Conservation (phyloP, 2,888 invertebrate species). For the Cheilosia grossa region DNA sequence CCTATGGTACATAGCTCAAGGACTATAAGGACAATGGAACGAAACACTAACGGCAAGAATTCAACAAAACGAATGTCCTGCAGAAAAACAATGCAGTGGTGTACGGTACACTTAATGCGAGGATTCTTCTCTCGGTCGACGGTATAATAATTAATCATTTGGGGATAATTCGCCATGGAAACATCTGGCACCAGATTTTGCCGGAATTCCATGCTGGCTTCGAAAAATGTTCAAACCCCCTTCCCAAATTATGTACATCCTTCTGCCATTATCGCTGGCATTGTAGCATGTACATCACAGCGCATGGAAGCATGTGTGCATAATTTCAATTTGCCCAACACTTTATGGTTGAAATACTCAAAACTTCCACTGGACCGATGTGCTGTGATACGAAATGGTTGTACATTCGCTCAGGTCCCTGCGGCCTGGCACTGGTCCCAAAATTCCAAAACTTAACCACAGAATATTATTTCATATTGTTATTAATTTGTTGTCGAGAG, state of each 20-base stretch:
- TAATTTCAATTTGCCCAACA: constrained; percentile 68
- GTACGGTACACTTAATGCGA: constrained; percentile 11
- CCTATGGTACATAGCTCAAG: constrained; percentile 7
- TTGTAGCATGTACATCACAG: constrained; percentile 1
- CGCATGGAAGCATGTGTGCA: constrained; percentile 57
- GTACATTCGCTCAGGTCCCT: constrained; percentile 23
- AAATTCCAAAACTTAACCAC: constrained; percentile 20
- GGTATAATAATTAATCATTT: constrained; percentile 69
- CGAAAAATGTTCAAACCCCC: constrained; percentile 17
- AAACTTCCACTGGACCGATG: constrained; percentile 31
- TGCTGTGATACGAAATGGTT: background rate
- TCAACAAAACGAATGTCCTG: constrained; percentile 37
- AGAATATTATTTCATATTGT: constrained; percentile 51
- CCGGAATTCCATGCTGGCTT: constrained; percentile 43
- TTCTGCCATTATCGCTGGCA: constrained; percentile 35
- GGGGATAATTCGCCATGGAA: constrained; percentile 65
- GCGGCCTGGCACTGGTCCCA: constrained; percentile 5
- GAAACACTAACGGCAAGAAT: constrained; percentile 15
- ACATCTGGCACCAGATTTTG: constrained; percentile 63
- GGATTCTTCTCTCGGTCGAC: constrained; percentile 5
- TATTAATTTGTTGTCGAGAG: constrained; percentile 48
- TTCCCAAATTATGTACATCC: constrained; percentile 21
- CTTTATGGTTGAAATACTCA: constrained; percentile 60
- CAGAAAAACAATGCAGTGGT: constrained; percentile 37
- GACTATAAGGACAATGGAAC: constrained; percentile 11